phyloP scores from a whole-genome alignment of 2,113 vertebrate genomes.

The Capreolus pygargus region DNA sequence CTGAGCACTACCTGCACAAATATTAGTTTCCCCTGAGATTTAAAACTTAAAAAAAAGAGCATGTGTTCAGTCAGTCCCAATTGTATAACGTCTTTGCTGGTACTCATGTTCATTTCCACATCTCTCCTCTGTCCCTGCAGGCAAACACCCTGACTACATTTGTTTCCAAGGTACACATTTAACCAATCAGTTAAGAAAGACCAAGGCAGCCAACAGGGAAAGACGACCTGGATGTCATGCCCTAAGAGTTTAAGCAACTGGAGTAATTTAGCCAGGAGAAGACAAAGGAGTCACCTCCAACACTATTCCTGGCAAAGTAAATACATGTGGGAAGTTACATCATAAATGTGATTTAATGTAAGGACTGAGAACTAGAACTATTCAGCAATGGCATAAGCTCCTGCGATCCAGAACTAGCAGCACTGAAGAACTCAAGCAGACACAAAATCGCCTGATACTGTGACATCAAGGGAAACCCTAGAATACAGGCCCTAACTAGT shows the following conservation, averaged over 20 bases:
- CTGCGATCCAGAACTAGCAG: background rate
- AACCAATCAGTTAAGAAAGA: background rate
- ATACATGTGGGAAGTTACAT: background rate
- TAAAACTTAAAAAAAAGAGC: background rate
- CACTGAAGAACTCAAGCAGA: background rate
- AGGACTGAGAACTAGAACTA: background rate
- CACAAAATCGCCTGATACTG: background rate
- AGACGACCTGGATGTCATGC: background rate
- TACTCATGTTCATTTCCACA: background rate
- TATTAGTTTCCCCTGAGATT: background rate
- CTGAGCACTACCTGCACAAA: background rate
- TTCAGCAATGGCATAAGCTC: background rate
- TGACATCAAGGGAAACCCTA: background rate
- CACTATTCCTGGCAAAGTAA: background rate
- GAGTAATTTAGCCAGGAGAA: background rate
- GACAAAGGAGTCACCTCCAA: background rate
- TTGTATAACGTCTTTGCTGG: background rate
- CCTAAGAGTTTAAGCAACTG: background rate
- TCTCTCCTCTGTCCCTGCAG: background rate
- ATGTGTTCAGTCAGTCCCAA: background rate
- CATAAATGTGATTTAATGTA: background rate
- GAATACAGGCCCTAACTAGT: background rate
- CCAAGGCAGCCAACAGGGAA: background rate
- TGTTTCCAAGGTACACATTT: background rate
- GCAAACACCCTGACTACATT: background rate